phyloP scores from a whole-genome alignment of 2,113 vertebrate genomes.

The Poecilia latipinna region DNA sequence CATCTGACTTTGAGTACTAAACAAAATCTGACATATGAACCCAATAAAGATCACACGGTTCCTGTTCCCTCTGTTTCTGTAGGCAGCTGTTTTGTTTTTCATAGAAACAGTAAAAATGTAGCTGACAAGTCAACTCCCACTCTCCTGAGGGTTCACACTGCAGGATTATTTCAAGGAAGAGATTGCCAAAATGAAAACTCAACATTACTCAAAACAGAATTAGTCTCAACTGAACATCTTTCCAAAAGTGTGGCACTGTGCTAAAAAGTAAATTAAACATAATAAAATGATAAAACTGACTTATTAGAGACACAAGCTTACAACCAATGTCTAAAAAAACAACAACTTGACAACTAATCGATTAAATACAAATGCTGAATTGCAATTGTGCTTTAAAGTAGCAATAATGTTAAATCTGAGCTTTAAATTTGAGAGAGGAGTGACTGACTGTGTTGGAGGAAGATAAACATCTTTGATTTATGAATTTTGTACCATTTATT shows the following conservation, averaged over 20 bases:
- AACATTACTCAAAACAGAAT: neutral
- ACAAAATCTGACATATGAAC: neutral
- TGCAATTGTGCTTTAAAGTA: neutral
- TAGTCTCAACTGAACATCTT: neutral
- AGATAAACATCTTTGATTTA: no score
- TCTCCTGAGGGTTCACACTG: neutral
- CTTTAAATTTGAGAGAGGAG: neutral
- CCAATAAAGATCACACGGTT: neutral
- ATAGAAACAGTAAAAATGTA: no score
- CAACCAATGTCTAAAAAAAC: neutral
- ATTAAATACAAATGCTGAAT: neutral
- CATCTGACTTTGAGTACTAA: neutral
- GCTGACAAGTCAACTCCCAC: neutral
- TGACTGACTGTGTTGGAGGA: neutral
- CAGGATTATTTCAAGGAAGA: neutral
- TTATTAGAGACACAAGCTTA: neutral
- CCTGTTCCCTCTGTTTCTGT: neutral
- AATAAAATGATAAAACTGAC: neutral
- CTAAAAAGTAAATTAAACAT: no score
- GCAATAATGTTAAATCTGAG: neutral
- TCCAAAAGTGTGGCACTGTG: neutral
- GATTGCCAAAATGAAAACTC: neutral
- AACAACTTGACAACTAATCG: neutral
- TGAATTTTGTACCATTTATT: no score
- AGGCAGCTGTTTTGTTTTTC: neutral